These are phyloP conservation scores for Darevskia nairensis DNA, from an alignment of 2,797 vertebrate genomes.

Conservation along the genomic window DNA sequence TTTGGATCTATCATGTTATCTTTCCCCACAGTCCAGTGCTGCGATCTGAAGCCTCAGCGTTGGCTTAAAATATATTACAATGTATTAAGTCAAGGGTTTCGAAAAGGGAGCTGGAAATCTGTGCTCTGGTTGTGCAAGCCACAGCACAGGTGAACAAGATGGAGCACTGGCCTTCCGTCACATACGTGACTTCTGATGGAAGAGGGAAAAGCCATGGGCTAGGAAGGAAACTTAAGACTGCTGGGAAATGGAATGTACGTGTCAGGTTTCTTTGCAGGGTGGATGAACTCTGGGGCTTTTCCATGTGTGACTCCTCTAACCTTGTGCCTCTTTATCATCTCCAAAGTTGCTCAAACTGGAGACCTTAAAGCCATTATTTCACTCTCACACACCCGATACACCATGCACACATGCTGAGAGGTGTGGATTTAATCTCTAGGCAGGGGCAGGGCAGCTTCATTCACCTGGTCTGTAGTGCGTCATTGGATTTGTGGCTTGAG, in stretches of 20 bases:
- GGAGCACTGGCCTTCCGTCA: background rate
- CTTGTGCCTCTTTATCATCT: slow-evolving; percentile 14
- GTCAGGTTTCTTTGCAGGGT: background rate
- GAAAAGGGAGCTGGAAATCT: background rate
- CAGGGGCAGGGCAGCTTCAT: too few relatives aligned
- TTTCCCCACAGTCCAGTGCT: background rate
- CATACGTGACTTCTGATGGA: background rate
- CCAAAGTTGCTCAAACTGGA: too few relatives aligned
- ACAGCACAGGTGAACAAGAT: background rate
- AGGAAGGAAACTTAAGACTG: background rate
- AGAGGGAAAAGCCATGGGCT: background rate
- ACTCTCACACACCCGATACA: too few relatives aligned
- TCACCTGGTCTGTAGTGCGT: too few relatives aligned
- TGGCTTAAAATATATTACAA: background rate
- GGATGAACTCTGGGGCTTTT: background rate
- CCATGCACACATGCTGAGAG: too few relatives aligned
- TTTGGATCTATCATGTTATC: background rate
- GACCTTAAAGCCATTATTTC: background rate
- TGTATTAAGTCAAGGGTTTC: background rate
- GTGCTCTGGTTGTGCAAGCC: background rate
- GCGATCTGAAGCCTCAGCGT: background rate
- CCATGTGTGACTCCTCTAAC: slow-evolving; percentile 9
- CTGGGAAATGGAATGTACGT: background rate
- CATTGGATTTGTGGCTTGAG: too few relatives aligned
- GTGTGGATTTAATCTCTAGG: too few relatives aligned